Base-by-base conservation (phyloP, 2,797 vertebrate species). In the Ctenopoma multispine region DNA sequence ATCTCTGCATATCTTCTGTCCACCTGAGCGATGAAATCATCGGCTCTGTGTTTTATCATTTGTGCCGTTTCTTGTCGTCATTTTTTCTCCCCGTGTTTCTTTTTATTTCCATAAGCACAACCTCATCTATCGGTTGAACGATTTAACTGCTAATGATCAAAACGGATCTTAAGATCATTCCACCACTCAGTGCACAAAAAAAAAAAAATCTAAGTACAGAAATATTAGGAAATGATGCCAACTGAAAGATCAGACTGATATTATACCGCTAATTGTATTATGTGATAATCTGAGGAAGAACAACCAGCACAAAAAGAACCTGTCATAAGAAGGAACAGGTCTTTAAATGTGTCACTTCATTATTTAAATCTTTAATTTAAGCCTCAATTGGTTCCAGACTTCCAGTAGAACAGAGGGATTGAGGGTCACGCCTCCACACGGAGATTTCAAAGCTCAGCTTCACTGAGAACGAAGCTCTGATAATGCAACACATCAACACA, bases 311-410 rank as follows among this genome's bases (percentile, higher is more conserved):
- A 29, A 69, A 57, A 79, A 31, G 46, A 61, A 58, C 6, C 47
- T 34, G 55, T 34, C 59, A 40, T 38, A 20, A 56, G 48, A 51
- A 10, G 47, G 27, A 56, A 29, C 27, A 40, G 20, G 38, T 23
- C 24, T 67, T 56, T 63, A 55, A 75, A 80, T 34, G 7, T 72
- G 9, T 68, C 21, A 14, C 50, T 78, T 55, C 60, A 41, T 66
- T 46, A 63, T 50, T 41, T n/a, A 18, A 41, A 50, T 66, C 43
- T 55, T 60, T 53, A 17, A 57, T 36, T 54, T 24, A 50, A 73
- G 38, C 29, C 36, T 31, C 59, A 75, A 74, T 75, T 38, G 71
- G 48, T 34, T 24, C 10, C 41, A 71, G 46, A 7, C 44, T 53
- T 56, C 64, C 43, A 51, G 40, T 12, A 0, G 10, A 43, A 48